Conservation (phyloP, 2,888 invertebrate genomes). For the Ophion ventricosus region DNA sequence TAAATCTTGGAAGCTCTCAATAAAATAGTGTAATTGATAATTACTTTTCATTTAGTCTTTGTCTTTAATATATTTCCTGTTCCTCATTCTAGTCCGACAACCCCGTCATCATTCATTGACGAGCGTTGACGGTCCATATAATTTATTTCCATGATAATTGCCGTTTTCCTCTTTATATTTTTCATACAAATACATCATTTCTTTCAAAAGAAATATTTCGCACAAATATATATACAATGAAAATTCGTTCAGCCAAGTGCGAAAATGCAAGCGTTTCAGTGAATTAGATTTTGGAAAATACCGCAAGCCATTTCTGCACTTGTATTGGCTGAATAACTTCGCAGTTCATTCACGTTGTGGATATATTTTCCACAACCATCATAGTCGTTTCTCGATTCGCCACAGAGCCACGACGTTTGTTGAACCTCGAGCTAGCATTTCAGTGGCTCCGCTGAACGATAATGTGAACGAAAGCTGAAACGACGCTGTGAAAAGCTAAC, state of each 20-base stretch:
- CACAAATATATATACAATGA: too few species aligned
- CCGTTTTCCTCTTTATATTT: too few species aligned
- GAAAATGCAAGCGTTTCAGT: not conserved
- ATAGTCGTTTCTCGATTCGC: conserved; percentile 38
- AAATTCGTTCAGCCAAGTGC: not conserved
- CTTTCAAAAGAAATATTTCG: too few species aligned
- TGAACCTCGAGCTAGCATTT: conserved; percentile 34
- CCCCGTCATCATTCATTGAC: too few species aligned
- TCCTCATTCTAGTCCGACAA: too few species aligned
- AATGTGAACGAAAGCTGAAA: conserved; percentile 51
- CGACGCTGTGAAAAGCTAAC: conserved; percentile 45
- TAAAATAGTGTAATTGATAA: too few species aligned
- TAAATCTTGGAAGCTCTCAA: too few species aligned
- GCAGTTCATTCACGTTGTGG: conserved; percentile 11
- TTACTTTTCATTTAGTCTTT: too few species aligned
- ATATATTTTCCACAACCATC: conserved; percentile 31
- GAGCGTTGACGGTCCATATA: too few species aligned
- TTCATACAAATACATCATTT: too few species aligned
- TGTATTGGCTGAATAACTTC: not conserved
- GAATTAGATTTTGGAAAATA: not conserved
- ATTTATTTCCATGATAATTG: too few species aligned
- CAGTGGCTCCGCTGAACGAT: conserved; percentile 36
- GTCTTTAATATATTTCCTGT: too few species aligned
- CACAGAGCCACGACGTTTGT: conserved; percentile 45
- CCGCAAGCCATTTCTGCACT: not conserved